Conservation (phyloP, 2,797 vertebrate species). For the Pipistrellus kuhlii region DNA sequence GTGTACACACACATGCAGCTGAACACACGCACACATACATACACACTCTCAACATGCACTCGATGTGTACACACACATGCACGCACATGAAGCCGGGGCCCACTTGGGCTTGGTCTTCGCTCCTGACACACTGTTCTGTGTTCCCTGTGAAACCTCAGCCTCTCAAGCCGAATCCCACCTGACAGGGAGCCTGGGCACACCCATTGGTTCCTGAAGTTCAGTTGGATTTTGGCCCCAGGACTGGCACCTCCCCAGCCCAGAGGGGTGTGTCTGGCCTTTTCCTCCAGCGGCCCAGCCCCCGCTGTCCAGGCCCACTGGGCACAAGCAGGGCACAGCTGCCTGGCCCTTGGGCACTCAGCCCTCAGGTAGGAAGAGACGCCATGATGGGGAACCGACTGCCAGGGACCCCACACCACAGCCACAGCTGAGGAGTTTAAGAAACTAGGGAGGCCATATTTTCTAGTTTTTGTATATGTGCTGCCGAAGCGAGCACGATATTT, state of each 20-base stretch:
- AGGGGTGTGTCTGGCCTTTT: rapidly evolving
- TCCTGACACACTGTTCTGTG: background rate
- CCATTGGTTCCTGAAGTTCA: background rate
- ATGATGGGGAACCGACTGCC: background rate
- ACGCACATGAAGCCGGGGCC: background rate
- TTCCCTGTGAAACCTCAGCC: background rate
- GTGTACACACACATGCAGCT: too few species aligned
- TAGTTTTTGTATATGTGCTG: too few species aligned
- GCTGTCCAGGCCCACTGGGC: rapidly evolving
- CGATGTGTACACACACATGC: too few species aligned
- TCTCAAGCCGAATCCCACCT: background rate
- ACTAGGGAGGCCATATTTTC: background rate
- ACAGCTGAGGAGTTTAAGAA: too few species aligned
- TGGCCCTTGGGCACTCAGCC: too few species aligned
- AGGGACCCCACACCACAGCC: rapidly evolving
- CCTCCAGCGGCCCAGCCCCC: too few species aligned
- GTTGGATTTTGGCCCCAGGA: background rate
- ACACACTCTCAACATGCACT: background rate
- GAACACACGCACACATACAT: too few species aligned
- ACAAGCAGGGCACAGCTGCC: background rate
- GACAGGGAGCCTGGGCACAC: background rate
- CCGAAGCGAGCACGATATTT: too few species aligned
- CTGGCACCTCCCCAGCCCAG: too few species aligned
- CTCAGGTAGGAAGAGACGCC: background rate
- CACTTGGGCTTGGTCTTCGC: background rate